Base-by-base conservation (phyloP, 2,113 vertebrate species). In the Rhizomys pruinosus region DNA sequence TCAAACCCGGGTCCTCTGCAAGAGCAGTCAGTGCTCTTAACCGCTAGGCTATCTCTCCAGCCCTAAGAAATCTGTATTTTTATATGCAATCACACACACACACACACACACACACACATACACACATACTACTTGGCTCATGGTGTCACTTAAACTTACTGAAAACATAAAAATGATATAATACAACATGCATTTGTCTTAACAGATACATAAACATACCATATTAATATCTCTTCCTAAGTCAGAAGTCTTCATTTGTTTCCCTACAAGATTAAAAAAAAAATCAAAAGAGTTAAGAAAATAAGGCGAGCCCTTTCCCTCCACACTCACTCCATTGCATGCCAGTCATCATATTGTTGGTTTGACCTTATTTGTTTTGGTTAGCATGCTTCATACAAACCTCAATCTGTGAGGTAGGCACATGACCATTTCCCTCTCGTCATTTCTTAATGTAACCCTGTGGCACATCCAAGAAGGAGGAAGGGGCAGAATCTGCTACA, bases 191-290 rank as follows among this genome's bases (percentile, higher is more conserved):
- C n/a, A 34, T 91, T 77, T 89, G 17, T 71, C 84, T 78, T 57
- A 92, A 79, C 9, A 92, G 64, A 71, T 66, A 84, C 3, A 68
- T 64, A 64, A 72, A 95, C 92, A 66, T 97, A 97, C 94, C 96
- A 91, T 3, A 16, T 92, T 78, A 69, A 73, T 64, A 80, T 94
- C 92, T 66, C 68, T 93, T 93, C 37, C 47, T 80, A n/a, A 68
- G 61, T 95, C 93, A 85, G 90, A 84, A 77, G 80, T 2, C 82
- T 94, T 89, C 84, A 66, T 93, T 95, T 69, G 76, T 94, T 94
- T 44, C n/a, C 77, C 94, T 97, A 19, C 32, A 96, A 95, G 87
- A 91, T 12, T 84, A 6, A 7, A 92, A 66, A 42, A 61, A 68
- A 87, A 85, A 17, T 42, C 84, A 88, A 92, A 81, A 7, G 22